These are phyloP conservation scores for Urocynchramus pylzowi DNA, from an alignment of 2,113 vertebrate species.

Conservation along the genomic window DNA sequence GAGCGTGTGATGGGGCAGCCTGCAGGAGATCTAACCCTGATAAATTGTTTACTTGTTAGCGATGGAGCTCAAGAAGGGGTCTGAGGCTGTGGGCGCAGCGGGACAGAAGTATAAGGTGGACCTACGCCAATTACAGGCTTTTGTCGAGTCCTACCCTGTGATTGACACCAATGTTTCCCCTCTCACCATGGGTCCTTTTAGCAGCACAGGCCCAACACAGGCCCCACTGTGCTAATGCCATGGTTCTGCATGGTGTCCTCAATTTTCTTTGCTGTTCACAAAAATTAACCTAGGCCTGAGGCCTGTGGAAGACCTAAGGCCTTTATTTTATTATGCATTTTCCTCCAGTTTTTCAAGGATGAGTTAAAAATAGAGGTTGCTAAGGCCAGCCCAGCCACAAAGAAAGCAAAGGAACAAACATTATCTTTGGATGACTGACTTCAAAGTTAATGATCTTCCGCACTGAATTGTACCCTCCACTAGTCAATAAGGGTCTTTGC, in stretches of 20 bases:
- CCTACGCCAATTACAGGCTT: slow-evolving; percentile 86
- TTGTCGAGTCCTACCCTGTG: slow-evolving; percentile 77
- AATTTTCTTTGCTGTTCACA: slow-evolving; percentile 78
- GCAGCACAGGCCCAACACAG: slow-evolving; percentile 78
- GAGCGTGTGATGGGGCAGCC: slow-evolving; percentile 78
- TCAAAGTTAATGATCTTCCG: slow-evolving; percentile 87
- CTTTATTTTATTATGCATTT: slow-evolving; percentile 76
- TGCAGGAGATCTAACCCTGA: slow-evolving; percentile 83
- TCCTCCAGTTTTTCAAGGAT: slow-evolving; percentile 72
- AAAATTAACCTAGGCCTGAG: slow-evolving; percentile 77
- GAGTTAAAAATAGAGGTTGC: slow-evolving; percentile 81
- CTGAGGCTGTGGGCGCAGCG: slow-evolving; percentile 72
- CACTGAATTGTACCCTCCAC: slow-evolving; percentile 76
- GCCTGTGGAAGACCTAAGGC: slow-evolving; percentile 73
- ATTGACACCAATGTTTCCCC: slow-evolving; percentile 88
- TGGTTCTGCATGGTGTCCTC: slow-evolving; percentile 77
- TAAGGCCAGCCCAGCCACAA: slow-evolving; percentile 77
- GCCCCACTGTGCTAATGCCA: slow-evolving; percentile 81
- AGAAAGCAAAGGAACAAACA: slow-evolving; percentile 79
- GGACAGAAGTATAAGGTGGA: slow-evolving; percentile 86
- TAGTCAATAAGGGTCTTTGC: slow-evolving; percentile 78
- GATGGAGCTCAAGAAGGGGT: slow-evolving; percentile 74
- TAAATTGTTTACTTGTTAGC: slow-evolving; percentile 89
- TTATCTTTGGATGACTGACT: slow-evolving; percentile 86
- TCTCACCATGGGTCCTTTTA: slow-evolving; percentile 85